Evolutionary conservation across 2,888 invertebrate genomes (phyloP).

Genomic region (Polydesmus complanatus): DNA sequence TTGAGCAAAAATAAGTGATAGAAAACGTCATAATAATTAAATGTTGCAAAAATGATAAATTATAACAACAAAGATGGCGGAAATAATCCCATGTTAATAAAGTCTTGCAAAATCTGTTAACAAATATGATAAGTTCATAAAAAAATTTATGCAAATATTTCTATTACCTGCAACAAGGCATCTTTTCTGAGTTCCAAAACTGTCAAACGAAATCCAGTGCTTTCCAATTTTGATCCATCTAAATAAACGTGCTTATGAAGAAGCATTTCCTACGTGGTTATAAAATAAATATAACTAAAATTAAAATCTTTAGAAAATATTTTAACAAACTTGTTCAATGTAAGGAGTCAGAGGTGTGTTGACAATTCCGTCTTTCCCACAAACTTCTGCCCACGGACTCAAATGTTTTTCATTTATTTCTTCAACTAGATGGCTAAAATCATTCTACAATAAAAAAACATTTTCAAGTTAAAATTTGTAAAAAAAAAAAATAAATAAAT

Average conservation of each 20-base stretch:
- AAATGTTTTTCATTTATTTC: slow-evolving; percentile 90
- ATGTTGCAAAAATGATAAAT: too few relatives aligned
- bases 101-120: too few relatives aligned
- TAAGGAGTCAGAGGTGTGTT: slow-evolving; percentile 83
- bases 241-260: slow-evolving; percentile 66
- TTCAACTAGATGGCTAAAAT: slow-evolving; percentile 64
- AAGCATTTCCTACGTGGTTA: slow-evolving; percentile 43
- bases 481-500: not conserved
- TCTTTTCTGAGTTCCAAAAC: slow-evolving; percentile 49
- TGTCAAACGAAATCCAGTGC: slow-evolving; percentile 43
- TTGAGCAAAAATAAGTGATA: too few relatives aligned
- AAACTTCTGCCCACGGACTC: slow-evolving; percentile 79
- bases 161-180: slow-evolving; percentile 48
- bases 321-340: slow-evolving; percentile 50
- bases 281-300: not conserved
- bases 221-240: slow-evolving; percentile 50
- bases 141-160: too few relatives aligned
- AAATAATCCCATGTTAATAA: too few relatives aligned
- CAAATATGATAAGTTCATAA: too few relatives aligned
- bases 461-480: not conserved
- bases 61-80: too few relatives aligned
- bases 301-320: not conserved
- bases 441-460: slow-evolving; percentile 42
- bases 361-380: slow-evolving; percentile 53
- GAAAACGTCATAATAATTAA: too few relatives aligned